Evolutionary conservation across 2,888 invertebrate genomes (phyloP), one percentile per base, ranked within the genome.

Genomic region (Athalia circularis): DNA sequence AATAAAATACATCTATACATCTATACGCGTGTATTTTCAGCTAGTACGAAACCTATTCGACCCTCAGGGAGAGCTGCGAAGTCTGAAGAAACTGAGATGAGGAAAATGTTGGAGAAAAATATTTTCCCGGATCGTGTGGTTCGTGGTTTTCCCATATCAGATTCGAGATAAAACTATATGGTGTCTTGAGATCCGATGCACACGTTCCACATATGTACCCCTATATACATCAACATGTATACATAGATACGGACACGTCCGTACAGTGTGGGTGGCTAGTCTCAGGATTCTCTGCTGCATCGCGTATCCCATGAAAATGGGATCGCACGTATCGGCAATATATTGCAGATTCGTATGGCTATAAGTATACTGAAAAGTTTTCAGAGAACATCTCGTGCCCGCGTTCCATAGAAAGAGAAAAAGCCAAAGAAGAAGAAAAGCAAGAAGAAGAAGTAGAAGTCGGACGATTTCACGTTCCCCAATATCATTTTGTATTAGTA

Each of bases 241-340:
- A 8, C 54, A 8, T 54, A 15, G 48, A 67, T 50, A 65, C 43
- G 43, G 43, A 47, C 47, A 4, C n/a, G 48, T 67, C 65, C 48
- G 0, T 13, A 5, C 3, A 13, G 9, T 68, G 11, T 54, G 54
- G 3, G 8, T 68, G 61, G 6, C 29, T 29, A 61, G 61, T 61
- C n/a, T n/a, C 54, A 29, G 61, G 62, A 9, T 9, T 68, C 29
- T 54, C 15, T 11, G 52, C 29, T 68, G 11, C 43, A 52, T 15
- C 15, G n/a, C 9, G 15, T 9, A 72, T 72, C 45, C 72, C 72
- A 57, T 72, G 72, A 72, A 72, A 72, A 72, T 72, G 57, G 72
- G 59, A 72, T 72, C 52, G 43, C 57, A 57, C 72, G 59, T 57
- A 59, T 72, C 72, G 43, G 47, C 52, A 47, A 72, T 72, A 13